Evolutionary conservation across 2,797 vertebrate species (phyloP).

Genomic region (Sciaenops ocellatus): DNA sequence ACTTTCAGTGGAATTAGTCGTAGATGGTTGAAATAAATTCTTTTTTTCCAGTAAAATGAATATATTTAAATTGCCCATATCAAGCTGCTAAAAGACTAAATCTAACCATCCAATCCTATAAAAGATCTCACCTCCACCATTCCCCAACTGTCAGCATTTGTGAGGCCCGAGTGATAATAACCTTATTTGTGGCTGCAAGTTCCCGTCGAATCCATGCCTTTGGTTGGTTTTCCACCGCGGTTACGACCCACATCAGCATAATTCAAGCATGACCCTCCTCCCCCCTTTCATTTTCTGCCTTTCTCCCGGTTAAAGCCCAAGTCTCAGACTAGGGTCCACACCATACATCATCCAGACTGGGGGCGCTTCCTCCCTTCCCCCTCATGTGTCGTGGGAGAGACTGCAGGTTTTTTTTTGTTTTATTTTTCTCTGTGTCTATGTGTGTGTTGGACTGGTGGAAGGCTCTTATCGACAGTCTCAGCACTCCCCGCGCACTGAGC

Average conservation of each 20-base stretch:
- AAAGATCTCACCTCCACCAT: constrained; percentile 38
- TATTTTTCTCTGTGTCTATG: constrained; percentile 26
- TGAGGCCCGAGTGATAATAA: constrained; percentile 69
- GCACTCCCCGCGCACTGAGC: constrained; percentile 50
- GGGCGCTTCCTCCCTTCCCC: constrained; percentile 60
- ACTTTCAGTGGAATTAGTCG: background rate
- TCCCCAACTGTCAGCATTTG: constrained; percentile 62
- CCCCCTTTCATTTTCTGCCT: constrained; percentile 80
- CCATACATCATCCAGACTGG: constrained; percentile 84
- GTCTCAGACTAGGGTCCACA: constrained; percentile 73
- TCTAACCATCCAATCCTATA: constrained; percentile 1
- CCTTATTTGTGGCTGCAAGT: constrained; percentile 65
- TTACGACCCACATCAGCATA: constrained; percentile 84
- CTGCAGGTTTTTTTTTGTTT: constrained; percentile 25
- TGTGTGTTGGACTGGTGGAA: constrained; percentile 44
- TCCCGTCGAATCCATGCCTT: constrained; percentile 44
- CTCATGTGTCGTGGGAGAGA: constrained; percentile 67
- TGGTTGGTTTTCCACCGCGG: constrained; percentile 60
- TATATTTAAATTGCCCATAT: constrained; percentile 22
- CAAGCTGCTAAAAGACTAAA: constrained; percentile 7
- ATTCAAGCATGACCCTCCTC: constrained; percentile 84
- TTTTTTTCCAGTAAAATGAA: background rate
- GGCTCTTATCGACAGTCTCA: constrained; percentile 73
- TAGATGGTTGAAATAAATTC: background rate
- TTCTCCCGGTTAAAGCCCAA: constrained; percentile 73